Percentiles rank a stretch among this genome's conserved stretches.
phyloP scores from a whole-genome alignment of 53 echinoderm and acorn worm species.

The Temnopleurus reevesii region DNA sequence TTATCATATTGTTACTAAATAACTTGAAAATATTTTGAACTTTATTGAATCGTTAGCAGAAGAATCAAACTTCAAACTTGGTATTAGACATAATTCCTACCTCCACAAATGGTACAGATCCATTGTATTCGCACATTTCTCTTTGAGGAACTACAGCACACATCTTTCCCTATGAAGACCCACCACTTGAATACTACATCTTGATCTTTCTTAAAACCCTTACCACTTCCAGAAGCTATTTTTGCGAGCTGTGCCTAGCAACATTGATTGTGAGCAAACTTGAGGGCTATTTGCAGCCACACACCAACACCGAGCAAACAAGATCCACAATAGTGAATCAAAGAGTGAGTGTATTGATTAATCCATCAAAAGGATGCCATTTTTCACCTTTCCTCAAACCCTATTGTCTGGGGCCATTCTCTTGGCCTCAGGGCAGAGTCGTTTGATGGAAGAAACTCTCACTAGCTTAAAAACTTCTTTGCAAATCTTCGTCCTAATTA shows the following conservation, averaged over 20 bases:
- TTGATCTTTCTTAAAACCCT: not conserved
- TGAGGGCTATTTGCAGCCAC: constrained; percentile 5
- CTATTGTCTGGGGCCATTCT: not conserved
- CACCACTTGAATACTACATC: not conserved
- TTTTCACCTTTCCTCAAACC: not conserved
- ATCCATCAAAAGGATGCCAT: not conserved
- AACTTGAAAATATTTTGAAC: too few species aligned
- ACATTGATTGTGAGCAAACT: constrained; percentile 15
- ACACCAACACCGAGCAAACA: constrained; percentile 38
- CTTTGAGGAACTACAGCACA: not conserved
- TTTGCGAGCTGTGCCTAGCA: constrained; percentile 41
- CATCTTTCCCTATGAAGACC: not conserved
- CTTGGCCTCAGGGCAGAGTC: not conserved
- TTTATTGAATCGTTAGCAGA: too few species aligned
- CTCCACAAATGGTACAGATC: not conserved
- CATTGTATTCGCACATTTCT: not conserved
- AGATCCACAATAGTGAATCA: not conserved
- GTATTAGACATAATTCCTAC: not conserved
- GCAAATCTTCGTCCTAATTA: not conserved
- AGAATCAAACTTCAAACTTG: too few species aligned
- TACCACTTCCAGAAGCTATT: not conserved
- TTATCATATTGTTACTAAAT: too few species aligned
- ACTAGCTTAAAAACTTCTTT: not conserved
- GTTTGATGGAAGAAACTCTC: not conserved
- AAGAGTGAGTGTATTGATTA: constrained; percentile 42